Evolutionary conservation across 1,140 invertebrate species (phyloP).

Genomic region (Neuroterus valhalla): DNA sequence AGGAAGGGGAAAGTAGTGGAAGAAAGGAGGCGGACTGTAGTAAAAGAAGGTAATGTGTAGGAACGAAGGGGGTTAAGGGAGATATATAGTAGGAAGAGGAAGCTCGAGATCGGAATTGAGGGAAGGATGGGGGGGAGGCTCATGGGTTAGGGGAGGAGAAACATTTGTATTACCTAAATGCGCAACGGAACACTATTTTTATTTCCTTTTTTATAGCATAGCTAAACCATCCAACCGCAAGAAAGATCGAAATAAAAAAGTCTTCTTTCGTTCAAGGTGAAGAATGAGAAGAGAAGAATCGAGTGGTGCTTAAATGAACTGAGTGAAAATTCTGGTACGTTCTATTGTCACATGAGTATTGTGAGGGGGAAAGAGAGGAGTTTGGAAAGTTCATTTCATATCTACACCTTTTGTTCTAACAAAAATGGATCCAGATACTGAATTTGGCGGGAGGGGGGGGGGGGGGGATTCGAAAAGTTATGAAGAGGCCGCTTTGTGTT

Average conservation of each 20-base stretch:
- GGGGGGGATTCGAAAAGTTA: neutral
- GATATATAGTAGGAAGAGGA: no score
- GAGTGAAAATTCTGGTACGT: slow-evolving; percentile 18
- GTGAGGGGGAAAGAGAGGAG: neutral
- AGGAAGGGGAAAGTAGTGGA: no score
- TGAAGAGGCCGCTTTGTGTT: slow-evolving; percentile 14
- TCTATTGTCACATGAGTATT: slow-evolving; percentile 9
- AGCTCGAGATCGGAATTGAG: no score
- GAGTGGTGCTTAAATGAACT: neutral
- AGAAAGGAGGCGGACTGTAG: no score
- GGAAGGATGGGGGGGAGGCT: no score
- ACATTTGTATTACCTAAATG: no score
- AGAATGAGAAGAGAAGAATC: slow-evolving; percentile 1
- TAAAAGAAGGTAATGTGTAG: no score
- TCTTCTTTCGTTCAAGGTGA: neutral
- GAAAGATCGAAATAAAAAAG: neutral
- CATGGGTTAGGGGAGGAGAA: no score
- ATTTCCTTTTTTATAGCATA: no score
- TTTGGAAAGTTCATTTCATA: slow-evolving; percentile 1
- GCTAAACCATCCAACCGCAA: neutral
- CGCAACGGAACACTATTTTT: no score
- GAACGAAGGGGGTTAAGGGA: no score
- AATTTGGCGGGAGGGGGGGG: neutral
- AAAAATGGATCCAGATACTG: no score
- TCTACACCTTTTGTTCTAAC: slow-evolving; percentile 27